Base-by-base conservation (phyloP, 1,140 invertebrate genomes). In the Drosophila ananassae region DNA sequence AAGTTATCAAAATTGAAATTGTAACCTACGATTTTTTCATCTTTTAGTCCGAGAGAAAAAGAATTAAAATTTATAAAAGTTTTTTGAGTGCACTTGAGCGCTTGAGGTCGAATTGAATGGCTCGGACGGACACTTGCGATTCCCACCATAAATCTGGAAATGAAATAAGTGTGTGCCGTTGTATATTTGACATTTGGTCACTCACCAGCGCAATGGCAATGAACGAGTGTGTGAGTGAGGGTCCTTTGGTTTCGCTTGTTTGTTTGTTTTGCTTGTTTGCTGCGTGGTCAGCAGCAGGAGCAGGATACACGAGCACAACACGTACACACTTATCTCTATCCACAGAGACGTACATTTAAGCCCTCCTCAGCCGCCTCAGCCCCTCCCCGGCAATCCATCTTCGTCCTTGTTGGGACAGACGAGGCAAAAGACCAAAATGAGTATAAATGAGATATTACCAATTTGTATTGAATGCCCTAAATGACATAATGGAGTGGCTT, bases 371-470 rank as follows among this genome's bases (percentile, higher is more conserved):
- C 46, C 22, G 22, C 17, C 17, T 17, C 17, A 17, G 3, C 9
- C 34, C n/a, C 10, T 28, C 0, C 12, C 47, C 22, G 2, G 22
- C 13, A 39, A 58, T 68, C n/a, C 41, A 37, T 69, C 63, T 39
- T 21, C 50, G 47, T 64, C 28, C 63, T 54, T 37, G 28, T 28
- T 47, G n/a, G 63, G 58, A 24, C 37, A 47, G 50, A 64, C 51
- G 37, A 52, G 24, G 48, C 34, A 66, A 50, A 60, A 37, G 50
- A 64, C 77, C 50, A 57, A 76, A 73, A 72, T 59, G 72, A 58
- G 80, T 79, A 89, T 89, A 89, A 89, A 89, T 89, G 79, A 89
- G 76, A 89, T 89, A 89, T 89, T 89, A 89, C 66, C 83, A 89
- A 89, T 89, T 89, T 89, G 75, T 89, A 83, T 83, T 83, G 75